A percentile compares a stretch with the other conserved stretches of the same genome.
These are phyloP conservation scores for Pomatostomus ruficeps DNA, from an alignment of 2,113 vertebrate species.

Conservation along the genomic window DNA sequence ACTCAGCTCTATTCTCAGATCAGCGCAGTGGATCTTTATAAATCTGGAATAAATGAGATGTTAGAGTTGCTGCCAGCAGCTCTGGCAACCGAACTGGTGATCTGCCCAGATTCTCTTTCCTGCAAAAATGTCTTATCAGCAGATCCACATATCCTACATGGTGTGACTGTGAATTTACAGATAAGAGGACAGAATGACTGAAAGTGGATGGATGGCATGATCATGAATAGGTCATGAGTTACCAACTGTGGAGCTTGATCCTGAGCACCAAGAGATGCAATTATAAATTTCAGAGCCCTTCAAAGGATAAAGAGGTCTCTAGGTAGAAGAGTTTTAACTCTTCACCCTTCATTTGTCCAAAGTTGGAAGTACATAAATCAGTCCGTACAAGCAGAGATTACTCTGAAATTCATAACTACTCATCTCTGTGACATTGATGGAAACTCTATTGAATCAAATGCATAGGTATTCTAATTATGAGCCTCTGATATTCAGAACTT, in stretches of 20 bases:
- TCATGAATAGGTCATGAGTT: conserved; percentile 12
- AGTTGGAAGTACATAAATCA: conserved; percentile 58
- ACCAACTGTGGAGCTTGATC: conserved; percentile 3
- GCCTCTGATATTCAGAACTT: conserved; percentile 53
- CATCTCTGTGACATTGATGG: conserved; percentile 58
- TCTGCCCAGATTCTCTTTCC: conserved; percentile 22
- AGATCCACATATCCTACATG: conserved; percentile 38
- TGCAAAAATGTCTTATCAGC: conserved; percentile 48
- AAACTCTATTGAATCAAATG: conserved; percentile 51
- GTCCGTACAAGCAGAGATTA: neutral
- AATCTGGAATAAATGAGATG: conserved; percentile 59
- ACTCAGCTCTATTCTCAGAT: neutral
- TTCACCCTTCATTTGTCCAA: conserved; percentile 54
- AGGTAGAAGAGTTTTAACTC: conserved; percentile 52
- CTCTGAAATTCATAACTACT: conserved; percentile 63
- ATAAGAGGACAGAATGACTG: conserved; percentile 38
- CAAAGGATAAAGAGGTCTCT: conserved; percentile 2
- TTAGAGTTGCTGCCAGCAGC: conserved; percentile 55
- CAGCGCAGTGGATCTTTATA: conserved; percentile 51
- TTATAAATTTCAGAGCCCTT: conserved; percentile 14
- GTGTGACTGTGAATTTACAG: conserved; percentile 17
- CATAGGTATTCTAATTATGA: conserved; percentile 54
- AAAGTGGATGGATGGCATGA: conserved; percentile 25
- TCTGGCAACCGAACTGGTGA: conserved; percentile 43
- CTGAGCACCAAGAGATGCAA: neutral